Evolutionary conservation across 35 echinoderm and acorn worm species (phyloP).

Genomic region (Chiridota heheva): DNA sequence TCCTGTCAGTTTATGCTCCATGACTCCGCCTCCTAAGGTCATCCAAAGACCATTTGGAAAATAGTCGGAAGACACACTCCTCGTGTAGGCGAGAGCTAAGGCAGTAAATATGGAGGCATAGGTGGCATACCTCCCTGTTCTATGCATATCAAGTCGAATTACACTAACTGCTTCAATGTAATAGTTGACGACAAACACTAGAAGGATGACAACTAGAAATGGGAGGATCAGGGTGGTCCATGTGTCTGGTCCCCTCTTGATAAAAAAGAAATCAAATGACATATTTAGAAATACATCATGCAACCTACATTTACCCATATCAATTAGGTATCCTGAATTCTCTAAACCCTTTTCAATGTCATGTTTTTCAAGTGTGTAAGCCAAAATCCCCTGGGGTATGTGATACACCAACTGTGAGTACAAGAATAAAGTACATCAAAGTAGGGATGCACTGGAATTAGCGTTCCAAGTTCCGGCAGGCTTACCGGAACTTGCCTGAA

Average conservation of each 20-base stretch:
- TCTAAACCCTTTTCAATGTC: too few species aligned
- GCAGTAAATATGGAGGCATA: constrained; percentile 61
- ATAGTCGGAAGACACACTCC: constrained; percentile 11
- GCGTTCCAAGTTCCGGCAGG: too few species aligned
- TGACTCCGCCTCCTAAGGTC: constrained; percentile 8
- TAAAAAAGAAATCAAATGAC: neutral
- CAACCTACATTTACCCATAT: too few species aligned
- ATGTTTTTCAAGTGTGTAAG: too few species aligned
- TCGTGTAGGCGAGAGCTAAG: constrained; percentile 53
- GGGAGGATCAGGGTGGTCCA: constrained; percentile 77
- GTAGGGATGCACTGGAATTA: too few species aligned
- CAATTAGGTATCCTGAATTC: too few species aligned
- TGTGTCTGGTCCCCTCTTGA: constrained; percentile 58
- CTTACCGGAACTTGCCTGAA: too few species aligned
- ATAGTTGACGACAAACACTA: constrained; percentile 87
- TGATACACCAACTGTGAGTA: too few species aligned
- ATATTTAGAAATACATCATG: neutral
- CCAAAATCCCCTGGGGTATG: too few species aligned
- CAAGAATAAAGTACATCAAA: too few species aligned
- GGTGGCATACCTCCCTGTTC: constrained; percentile 70
- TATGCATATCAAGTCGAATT: constrained; percentile 67
- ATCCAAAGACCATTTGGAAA: constrained; percentile 20
- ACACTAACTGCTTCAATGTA: constrained; percentile 83
- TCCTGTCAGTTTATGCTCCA: constrained; percentile 84
- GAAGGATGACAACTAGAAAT: constrained; percentile 62